Evolutionary conservation across 2,888 invertebrate species (phyloP).

Genomic region (Epinotia demarniana): DNA sequence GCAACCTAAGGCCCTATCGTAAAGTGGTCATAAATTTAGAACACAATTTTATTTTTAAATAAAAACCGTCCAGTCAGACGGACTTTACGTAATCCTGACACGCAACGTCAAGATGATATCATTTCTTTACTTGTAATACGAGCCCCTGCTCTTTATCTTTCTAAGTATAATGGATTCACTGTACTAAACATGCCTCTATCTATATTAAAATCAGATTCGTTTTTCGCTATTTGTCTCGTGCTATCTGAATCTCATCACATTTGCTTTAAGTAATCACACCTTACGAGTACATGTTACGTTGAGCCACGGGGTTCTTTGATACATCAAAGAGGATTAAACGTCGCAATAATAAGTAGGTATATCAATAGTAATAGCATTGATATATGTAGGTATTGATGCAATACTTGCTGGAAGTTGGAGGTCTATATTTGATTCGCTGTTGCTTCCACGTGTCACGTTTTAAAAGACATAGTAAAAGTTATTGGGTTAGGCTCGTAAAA

Average conservation of each 20-base stretch:
- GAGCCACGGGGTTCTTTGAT: background rate
- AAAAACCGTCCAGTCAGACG: background rate
- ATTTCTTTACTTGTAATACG: constrained; percentile 6
- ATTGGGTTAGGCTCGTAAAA: too few relatives aligned
- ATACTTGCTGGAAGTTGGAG: too few relatives aligned
- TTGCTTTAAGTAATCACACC: constrained; percentile 24
- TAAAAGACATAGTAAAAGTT: too few relatives aligned
- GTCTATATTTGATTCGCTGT: too few relatives aligned
- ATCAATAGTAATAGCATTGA: too few relatives aligned
- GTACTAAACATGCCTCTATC: constrained; percentile 15
- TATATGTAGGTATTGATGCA: too few relatives aligned
- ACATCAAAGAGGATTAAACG: background rate
- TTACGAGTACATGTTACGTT: background rate
- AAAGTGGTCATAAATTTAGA: too few relatives aligned
- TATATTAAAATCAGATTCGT: constrained; percentile 26
- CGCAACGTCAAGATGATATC: background rate
- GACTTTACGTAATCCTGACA: background rate
- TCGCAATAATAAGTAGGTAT: background rate
- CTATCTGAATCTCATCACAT: constrained; percentile 19
- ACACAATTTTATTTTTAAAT: background rate
- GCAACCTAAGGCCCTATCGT: too few relatives aligned
- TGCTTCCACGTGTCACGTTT: too few relatives aligned
- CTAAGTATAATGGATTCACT: constrained; percentile 1
- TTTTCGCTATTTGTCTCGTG: constrained; percentile 3
- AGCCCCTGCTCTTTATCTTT: background rate